Percentiles rank a stretch among this genome's conserved stretches.
These are phyloP conservation scores for Aleiodes sp. DNA, from an alignment of 1,140 invertebrate genomes.

Conservation along the genomic window DNA sequence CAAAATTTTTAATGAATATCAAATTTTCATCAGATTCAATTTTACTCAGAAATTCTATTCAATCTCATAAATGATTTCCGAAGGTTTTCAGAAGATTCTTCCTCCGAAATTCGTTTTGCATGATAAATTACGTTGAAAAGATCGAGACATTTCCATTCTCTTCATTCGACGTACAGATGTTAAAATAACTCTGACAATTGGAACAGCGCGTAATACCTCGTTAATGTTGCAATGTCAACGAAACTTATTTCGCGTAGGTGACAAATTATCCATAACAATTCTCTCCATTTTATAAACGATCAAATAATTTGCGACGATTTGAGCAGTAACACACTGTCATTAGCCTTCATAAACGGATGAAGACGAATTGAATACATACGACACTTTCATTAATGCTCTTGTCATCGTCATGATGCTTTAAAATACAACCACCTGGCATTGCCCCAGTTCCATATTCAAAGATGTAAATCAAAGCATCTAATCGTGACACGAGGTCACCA, in stretches of 20 bases:
- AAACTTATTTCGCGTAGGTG: slow-evolving; percentile 39
- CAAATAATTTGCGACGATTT: slow-evolving; percentile 44
- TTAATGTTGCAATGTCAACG: background rate
- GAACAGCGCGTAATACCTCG: slow-evolving; percentile 1
- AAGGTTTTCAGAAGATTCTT: no score
- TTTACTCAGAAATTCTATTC: no score
- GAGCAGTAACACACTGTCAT: background rate
- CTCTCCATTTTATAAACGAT: slow-evolving; percentile 26
- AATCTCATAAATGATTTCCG: no score
- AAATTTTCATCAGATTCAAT: no score
- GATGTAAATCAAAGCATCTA: background rate
- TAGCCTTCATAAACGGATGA: slow-evolving; percentile 11
- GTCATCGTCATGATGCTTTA: background rate
- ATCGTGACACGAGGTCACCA: background rate
- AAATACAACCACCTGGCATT: background rate
- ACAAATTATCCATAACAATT: slow-evolving; percentile 24
- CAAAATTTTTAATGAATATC: no score
- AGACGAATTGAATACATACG: background rate
- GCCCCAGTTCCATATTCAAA: background rate
- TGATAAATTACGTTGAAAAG: no score
- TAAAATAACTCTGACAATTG: background rate
- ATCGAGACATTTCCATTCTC: no score
- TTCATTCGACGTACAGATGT: background rate
- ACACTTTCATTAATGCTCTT: background rate
- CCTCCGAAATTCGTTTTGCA: background rate